Percentiles rank a stretch among this genome's conserved stretches.
Evolutionary conservation across 2,113 vertebrate genomes (phyloP).

Genomic region (Eulemur rufifrons): DNA sequence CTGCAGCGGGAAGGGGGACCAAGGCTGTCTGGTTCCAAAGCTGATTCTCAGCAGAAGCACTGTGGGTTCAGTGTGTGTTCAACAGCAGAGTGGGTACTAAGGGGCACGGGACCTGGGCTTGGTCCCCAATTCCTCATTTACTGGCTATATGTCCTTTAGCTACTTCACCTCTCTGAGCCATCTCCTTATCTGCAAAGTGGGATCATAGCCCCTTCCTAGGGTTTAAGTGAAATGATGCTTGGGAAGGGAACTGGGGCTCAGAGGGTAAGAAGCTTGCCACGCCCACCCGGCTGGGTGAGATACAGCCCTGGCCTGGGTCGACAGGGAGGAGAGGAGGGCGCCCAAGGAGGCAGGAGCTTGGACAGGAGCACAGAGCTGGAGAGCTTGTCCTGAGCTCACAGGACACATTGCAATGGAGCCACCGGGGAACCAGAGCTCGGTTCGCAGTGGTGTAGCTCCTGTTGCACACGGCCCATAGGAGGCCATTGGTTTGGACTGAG

Average conservation of each 20-base stretch:
- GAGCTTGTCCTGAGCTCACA: neutral
- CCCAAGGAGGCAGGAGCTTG: neutral
- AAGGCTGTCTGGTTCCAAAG: neutral
- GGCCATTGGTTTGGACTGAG: neutral
- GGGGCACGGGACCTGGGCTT: neutral
- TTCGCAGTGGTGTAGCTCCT: neutral
- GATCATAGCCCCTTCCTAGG: neutral
- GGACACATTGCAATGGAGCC: neutral
- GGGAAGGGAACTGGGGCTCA: neutral
- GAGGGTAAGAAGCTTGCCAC: neutral
- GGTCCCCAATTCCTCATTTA: neutral
- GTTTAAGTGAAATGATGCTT: neutral
- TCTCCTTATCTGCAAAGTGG: neutral
- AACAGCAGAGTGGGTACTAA: accelerated
- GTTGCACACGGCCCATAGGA: neutral
- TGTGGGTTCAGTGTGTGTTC: accelerated
- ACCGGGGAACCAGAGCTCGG: neutral
- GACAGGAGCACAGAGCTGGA: neutral
- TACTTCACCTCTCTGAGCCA: neutral
- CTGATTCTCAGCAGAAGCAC: neutral
- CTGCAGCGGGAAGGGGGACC: neutral
- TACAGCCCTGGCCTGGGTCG: neutral
- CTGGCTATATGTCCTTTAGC: neutral
- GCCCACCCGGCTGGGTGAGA: neutral
- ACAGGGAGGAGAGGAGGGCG: neutral